These are phyloP conservation scores for Cataglyphis albicans DNA, from an alignment of 2,888 invertebrate species.

Conservation along the genomic window DNA sequence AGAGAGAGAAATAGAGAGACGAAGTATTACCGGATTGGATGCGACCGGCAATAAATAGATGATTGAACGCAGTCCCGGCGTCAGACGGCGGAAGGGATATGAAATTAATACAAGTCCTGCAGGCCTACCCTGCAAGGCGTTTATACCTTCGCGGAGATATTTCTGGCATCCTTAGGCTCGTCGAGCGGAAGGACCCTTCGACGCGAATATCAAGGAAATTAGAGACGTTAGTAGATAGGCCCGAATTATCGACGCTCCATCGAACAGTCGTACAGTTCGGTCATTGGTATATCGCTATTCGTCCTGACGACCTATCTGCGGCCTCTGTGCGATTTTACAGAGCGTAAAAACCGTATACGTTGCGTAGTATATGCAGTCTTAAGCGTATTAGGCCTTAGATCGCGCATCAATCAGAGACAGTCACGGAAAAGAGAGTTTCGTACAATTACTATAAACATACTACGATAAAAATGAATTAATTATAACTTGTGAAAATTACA, in stretches of 20 bases:
- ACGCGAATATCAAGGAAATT: constrained; percentile 85
- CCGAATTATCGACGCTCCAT: constrained; percentile 72
- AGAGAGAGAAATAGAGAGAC: constrained; percentile 67
- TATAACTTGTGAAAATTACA: constrained; percentile 1
- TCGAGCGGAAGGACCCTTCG: constrained; percentile 83
- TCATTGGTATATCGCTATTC: constrained; percentile 64
- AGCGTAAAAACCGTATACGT: constrained; percentile 3
- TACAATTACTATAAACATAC: not conserved
- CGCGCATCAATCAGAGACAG: not conserved
- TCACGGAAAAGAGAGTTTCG: not conserved
- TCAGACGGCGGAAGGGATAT: constrained; percentile 83
- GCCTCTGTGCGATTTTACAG: not conserved
- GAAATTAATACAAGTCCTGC: constrained; percentile 85
- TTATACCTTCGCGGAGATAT: constrained; percentile 79
- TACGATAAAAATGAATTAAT: constrained; percentile 24
- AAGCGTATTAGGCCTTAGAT: not conserved
- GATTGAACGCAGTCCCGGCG: constrained; percentile 80
- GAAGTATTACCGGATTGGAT: constrained; percentile 79
- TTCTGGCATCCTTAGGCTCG: constrained; percentile 83
- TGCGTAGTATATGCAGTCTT: not conserved
- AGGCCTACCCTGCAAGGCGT: constrained; percentile 75
- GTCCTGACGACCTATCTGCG: not conserved
- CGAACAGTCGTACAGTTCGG: constrained; percentile 61
- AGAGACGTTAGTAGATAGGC: constrained; percentile 76
- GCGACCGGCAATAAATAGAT: constrained; percentile 84